Base-by-base conservation (phyloP, 2,113 vertebrate genomes). In the Oncorhynchus clarkii region DNA sequence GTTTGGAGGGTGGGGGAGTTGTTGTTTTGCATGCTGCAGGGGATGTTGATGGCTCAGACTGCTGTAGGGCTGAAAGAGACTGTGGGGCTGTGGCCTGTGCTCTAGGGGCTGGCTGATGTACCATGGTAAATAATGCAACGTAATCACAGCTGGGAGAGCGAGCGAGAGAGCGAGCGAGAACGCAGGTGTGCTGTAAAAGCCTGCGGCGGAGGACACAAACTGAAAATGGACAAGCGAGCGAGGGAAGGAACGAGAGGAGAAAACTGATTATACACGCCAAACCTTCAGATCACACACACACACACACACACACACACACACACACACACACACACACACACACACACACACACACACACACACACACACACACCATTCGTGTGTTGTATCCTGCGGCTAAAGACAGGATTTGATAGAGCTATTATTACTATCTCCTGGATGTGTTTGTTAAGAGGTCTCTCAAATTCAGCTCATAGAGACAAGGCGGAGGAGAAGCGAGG, bases 221-320 rank as follows among this genome's bases (percentile, higher is more conserved):
- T 62, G 72, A 74, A 80, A 80, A 80, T 83, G 72, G 70, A 80
- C 70, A 78, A 77, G 75, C 71, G 71, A 84, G 65, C 62, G 70
- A 70, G 77, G 69, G 72, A 73, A 20, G 60, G 89, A 82, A 31
- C 31, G 70, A 59, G 51, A 86, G 80, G 74, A 70, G 77, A 80
- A 85, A 88, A 85, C 72, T 71, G 72, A 88, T 87, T 81, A 81
- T 78, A 85, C 83, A 88, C 72, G 72, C 76, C 80, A 90, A 82
- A 88, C 86, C 72, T 74, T 45, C 66, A 65, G 75, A 77, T 86
- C 31, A 6, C 31, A 34, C 31, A 34, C 31, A 31, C 29, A 31
- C 29, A 29, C 29, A 31, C 29, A 31, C 29, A 31, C 29, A 31
- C 29, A 31, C 29, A 31, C 29, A 31, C 31, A 31, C 29, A 31